Base-by-base conservation (phyloP, 2,113 vertebrate genomes). In the Petroica traversi region DNA sequence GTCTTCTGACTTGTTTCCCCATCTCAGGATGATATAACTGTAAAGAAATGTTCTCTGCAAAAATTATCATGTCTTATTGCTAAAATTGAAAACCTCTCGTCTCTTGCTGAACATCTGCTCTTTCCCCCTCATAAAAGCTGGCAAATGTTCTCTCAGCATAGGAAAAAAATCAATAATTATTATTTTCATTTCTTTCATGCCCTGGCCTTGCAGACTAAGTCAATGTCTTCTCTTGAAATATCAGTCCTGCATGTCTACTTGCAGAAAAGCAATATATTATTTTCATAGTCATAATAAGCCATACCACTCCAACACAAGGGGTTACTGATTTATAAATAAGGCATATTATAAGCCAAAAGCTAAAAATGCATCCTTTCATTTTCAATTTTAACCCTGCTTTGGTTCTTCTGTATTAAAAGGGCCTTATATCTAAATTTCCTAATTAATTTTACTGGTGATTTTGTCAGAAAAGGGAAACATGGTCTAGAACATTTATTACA, bases 1-100 rank as follows among this genome's bases (percentile, higher is more conserved):
- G 81, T 85, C 66, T 95, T 94, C 73, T 85, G 74, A 88, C 41
- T 92, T 96, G 45, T 72, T 92, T 92, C 67, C 26, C 54, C 11
- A 49, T 68, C 34, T 82, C 74, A 91, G 41, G 33, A 92, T 91
- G 66, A 95, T 71, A 71, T 72, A 95, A 91, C 58, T 75, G 77
- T 52, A 85, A 82, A 91, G 22, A 95, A 91, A 91, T 71, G 38
- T 95, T 91, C 29, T 75, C 40, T 89, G 89, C 57, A 91, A 89
- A 93, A 94, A 93, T 88, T 87, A 89, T 48, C 68, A 81, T 67
- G 64, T 66, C 72, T 67, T 89, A 75, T 16, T 85, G 83, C 89
- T 95, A 91, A 92, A 92, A 68, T 24, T 68, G 45, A 91, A 97
- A 95, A 68, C 23, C 25, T 78, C 31, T 78, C 26, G 25, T 85